Evolutionary conservation across 2,797 vertebrate genomes (phyloP), one percentile per base, ranked within the genome.

Genomic region (Aphelocoma californica): DNA sequence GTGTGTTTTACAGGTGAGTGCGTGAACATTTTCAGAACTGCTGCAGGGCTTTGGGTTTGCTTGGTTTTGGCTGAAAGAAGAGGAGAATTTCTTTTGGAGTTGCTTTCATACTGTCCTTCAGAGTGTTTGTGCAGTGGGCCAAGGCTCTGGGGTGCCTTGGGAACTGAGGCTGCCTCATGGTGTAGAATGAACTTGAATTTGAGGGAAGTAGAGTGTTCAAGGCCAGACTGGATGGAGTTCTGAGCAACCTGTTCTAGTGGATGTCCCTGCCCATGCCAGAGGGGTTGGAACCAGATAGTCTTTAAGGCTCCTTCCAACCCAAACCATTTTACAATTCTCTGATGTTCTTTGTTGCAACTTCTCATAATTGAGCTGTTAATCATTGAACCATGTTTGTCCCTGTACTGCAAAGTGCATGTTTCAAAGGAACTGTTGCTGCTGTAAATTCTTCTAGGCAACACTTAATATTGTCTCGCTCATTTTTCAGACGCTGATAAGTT

Each of bases 51-150:
- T 75, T 75, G 61, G 18, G 9, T 13, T 65, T n/a, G 24, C 51
- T 60, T 47, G 34, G 36, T 10, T 80, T 69, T 80, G 73, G 31
- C 60, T 80, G 72, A 48, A 82, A 56, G 57, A 44, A 20, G 19
- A 56, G 44, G 60, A 34, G 18, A 20, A 26, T n/a, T 28, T 53
- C 15, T 45, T 90, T 6, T 42, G 40, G 56, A 58, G 6, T 31
- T 48, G 18, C 36, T 71, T 58, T 70, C 3, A 0, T 47, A 1
- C 10, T 2, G 0, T 34, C 42, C 65, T 73, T 54, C 15, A 12
- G 47, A 38, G 17, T 13, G 18, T 32, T 16, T 51, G 6, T 69
- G 31, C 1, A 0, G 34, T 11, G 24, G 26, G 12, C 28, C 31
- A 15, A 6, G 34, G 24, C 19, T 9, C n/a, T 17, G 18, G 19